A percentile compares a stretch with the other conserved stretches of the same genome.
These are phyloP conservation scores for Lasioglossum lativentre DNA, from an alignment of 2,888 invertebrate species.

Conservation along the genomic window DNA sequence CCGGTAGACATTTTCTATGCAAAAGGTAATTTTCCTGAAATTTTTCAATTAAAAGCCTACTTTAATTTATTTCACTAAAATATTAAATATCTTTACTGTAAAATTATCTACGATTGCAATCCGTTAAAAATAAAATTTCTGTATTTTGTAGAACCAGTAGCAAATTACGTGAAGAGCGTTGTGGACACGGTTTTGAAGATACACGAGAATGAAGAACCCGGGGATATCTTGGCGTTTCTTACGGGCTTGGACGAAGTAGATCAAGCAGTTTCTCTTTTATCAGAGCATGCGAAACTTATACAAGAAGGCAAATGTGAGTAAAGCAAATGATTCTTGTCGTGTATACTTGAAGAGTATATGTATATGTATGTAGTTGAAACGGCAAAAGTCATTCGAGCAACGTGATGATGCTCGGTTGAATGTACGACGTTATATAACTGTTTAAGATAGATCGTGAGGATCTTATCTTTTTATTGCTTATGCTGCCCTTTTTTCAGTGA, in stretches of 20 bases:
- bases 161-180: conserved; percentile 94
- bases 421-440: conserved; percentile 25
- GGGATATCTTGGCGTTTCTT: conserved; percentile 96
- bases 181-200: conserved; percentile 96
- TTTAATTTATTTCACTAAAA: not conserved
- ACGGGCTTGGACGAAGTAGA: conserved; percentile 98
- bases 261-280: conserved; percentile 88
- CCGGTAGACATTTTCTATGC: conserved; percentile 94
- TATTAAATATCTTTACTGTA: not conserved
- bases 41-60: not conserved
- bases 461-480: conserved; percentile 14
- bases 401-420: not conserved
- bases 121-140: not conserved
- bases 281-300: conserved; percentile 87
- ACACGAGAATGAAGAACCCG: conserved; percentile 92
- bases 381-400: not conserved
- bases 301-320: conserved; percentile 84
- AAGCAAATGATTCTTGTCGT: not conserved
- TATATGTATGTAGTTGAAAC: not conserved
- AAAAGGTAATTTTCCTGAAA: conserved; percentile 85
- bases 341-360: not conserved
- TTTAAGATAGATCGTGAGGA: conserved; percentile 23
- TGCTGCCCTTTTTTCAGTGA: conserved; percentile 78
- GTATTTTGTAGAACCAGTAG: conserved; percentile 89
- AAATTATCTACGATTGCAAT: no score